Base-by-base conservation (phyloP, 2,888 invertebrate genomes). In the Noctuana brunneofusca region DNA sequence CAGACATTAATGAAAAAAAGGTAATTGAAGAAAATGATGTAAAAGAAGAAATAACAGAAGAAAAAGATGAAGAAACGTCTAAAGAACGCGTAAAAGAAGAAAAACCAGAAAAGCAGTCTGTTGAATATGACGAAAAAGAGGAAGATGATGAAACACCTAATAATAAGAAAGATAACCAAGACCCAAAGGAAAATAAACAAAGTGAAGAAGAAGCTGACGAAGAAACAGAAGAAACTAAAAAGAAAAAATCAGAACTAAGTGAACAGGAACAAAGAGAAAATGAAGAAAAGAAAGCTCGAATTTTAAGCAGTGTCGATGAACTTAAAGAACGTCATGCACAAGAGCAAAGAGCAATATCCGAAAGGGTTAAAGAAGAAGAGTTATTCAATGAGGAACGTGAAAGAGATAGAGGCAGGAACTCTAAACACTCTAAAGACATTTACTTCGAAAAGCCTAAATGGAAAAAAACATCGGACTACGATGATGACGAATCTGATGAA, bases 361-460 rank as follows among this genome's bases (percentile, higher is more conserved):
- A 89, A 64, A 87, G 81, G 71, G 68, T 76, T 0, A 87, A 85
- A 71, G 86, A 86, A 72, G 89, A 90, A 68, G 87, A 87, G 70
- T 73, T 85, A 56, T 75, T 75, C n/a, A 75, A 79, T 71, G 84
- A 89, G 69, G 81, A 86, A 65, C 75, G 73, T 5, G 83, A 84
- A 65, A 78, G 80, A 65, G 81, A 83, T 56, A 77, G 71, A 43
- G 63, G 72, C 49, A 67, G 64, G 20, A 66, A 63, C 4, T 64
- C 64, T 16, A 67, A 68, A 18, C 70, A 69, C 14, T 65, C 69
- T 11, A 57, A 63, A 12, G 81, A 83, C 30, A 86, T 84, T 71
- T 85, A 84, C 55, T 71, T 69, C 1, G 69, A 68, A 41, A 64
- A 62, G 64, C 66, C 68, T 1, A 67, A 66, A 20, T 74, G 74